phyloP scores from a whole-genome alignment of 2,888 invertebrate species.

The Axea sp. region DNA sequence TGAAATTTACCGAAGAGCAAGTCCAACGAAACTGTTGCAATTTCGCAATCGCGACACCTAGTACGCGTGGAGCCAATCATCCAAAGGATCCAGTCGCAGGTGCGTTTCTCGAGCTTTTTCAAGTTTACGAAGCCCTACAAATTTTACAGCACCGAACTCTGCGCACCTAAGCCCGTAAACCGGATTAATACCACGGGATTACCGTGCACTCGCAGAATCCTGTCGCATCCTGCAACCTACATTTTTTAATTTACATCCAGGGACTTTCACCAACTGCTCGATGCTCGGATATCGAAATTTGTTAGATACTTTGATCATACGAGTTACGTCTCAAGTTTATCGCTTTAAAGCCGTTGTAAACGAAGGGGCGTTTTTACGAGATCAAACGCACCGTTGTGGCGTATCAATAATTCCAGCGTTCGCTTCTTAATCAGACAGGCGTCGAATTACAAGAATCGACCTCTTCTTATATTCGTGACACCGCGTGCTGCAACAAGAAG shows the following conservation, averaged over 20 bases:
- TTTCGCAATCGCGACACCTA: conserved; percentile 8
- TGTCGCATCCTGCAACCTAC: conserved; percentile 6
- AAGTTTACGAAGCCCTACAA: conserved; percentile 56
- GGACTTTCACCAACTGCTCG: conserved; percentile 23
- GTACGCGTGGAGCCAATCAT: conserved; percentile 5
- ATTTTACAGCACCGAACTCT: conserved; percentile 41
- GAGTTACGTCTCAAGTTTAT: too few species aligned
- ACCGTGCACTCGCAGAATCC: conserved; percentile 21
- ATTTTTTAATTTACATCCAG: conserved; percentile 28
- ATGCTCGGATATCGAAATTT: conserved; percentile 5
- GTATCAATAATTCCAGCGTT: too few species aligned
- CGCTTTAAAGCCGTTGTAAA: too few species aligned
- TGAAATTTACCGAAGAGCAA: too few species aligned
- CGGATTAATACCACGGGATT: conserved; percentile 52
- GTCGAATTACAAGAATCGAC: too few species aligned
- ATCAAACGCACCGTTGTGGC: too few species aligned
- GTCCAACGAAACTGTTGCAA: too few species aligned
- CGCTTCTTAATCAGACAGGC: too few species aligned
- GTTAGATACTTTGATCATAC: conserved; percentile 1
- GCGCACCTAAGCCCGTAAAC: conserved; percentile 49
- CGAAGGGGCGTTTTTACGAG: too few species aligned
- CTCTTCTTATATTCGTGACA: too few species aligned
- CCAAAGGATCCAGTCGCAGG: conserved; percentile 37
- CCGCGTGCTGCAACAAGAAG: too few species aligned
- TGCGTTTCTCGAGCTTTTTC: conserved; percentile 46